These are phyloP conservation scores for Scaeva pyrastri DNA, from an alignment of 2,888 invertebrate genomes.

Conservation along the genomic window DNA sequence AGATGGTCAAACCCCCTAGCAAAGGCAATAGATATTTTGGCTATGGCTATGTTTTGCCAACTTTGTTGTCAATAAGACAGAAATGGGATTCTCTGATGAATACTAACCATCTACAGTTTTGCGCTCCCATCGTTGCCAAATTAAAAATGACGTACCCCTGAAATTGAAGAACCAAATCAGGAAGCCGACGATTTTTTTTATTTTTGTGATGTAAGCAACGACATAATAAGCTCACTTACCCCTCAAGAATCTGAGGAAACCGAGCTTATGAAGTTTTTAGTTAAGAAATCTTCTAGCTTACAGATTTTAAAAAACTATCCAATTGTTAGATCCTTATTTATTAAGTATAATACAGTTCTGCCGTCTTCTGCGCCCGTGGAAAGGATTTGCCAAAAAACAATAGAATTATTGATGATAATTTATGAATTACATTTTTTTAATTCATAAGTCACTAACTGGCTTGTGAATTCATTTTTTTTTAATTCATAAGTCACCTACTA, in stretches of 20 bases:
- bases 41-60: constrained; percentile 16
- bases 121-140: too few relatives aligned
- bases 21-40: not conserved
- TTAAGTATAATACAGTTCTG: too few relatives aligned
- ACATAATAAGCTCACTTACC: not conserved
- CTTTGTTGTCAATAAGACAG: not conserved
- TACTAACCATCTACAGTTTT: not conserved
- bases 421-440: too few relatives aligned
- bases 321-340: too few relatives aligned
- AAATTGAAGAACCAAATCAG: not conserved
- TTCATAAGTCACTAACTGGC: too few relatives aligned
- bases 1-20: not conserved
- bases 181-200: not conserved
- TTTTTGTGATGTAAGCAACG: not conserved
- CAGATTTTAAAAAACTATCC: too few relatives aligned
- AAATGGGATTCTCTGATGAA: not conserved
- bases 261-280: too few relatives aligned
- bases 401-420: not conserved
- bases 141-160: not conserved
- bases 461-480: too few relatives aligned
- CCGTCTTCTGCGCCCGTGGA: too few relatives aligned
- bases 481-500: too few relatives aligned
- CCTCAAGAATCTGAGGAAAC: too few relatives aligned
- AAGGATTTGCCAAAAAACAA: not conserved
- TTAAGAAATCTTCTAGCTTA: too few relatives aligned